phyloP scores from a whole-genome alignment of 2,888 invertebrate genomes.

The Sphaerophoria rueppellii region DNA sequence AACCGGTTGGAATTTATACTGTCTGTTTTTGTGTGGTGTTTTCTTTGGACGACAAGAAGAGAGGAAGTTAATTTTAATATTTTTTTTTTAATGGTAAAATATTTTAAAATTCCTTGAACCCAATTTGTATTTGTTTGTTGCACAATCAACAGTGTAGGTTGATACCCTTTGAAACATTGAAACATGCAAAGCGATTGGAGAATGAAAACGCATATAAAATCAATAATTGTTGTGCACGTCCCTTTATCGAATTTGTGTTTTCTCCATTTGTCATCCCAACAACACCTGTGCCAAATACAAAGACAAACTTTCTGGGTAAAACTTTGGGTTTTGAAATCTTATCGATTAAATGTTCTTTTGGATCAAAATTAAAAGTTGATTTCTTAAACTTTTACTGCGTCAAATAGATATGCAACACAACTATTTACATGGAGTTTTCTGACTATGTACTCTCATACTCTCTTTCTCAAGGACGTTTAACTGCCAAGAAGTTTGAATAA shows the following conservation, averaged over 20 bases:
- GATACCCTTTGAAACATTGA: background rate
- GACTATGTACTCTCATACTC: too few relatives aligned
- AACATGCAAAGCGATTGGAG: slow-evolving; percentile 3
- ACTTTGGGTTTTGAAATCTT: background rate
- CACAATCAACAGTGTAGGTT: slow-evolving; percentile 6
- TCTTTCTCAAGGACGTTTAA: too few relatives aligned
- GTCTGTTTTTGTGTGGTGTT: slow-evolving; percentile 6
- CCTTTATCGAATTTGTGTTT: slow-evolving; percentile 53
- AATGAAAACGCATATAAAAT: slow-evolving; percentile 50
- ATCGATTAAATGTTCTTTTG: too few relatives aligned
- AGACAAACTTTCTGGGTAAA: background rate
- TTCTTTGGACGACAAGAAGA: background rate
- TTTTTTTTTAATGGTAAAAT: background rate
- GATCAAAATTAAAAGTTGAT: too few relatives aligned
- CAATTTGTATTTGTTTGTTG: background rate
- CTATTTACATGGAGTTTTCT: too few relatives aligned
- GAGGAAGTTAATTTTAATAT: slow-evolving; percentile 3
- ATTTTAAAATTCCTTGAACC: background rate
- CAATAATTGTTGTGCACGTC: slow-evolving; percentile 40
- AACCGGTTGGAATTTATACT: slow-evolving; percentile 65
- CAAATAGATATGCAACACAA: too few relatives aligned
- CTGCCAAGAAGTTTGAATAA: too few relatives aligned
- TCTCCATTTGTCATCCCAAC: background rate
- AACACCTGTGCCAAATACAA: slow-evolving; percentile 27
- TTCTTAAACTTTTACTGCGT: too few relatives aligned